Evolutionary conservation across 35 echinoderm and acorn worm species (phyloP), one percentile per base, ranked within the genome.

Genomic region (Ophiothrix spiculata): DNA sequence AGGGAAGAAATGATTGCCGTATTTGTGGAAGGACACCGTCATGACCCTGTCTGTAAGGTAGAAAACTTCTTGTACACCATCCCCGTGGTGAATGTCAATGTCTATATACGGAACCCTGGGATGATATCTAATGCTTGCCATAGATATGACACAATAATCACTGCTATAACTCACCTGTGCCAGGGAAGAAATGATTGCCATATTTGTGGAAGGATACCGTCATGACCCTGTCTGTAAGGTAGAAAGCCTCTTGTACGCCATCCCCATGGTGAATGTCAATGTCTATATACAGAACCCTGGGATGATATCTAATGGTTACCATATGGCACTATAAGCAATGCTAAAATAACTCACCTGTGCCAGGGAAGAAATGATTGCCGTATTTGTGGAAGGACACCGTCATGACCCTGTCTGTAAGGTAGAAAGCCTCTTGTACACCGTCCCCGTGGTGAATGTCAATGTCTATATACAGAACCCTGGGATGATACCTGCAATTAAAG

Each of bases 131-230:
- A 32, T 29, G n/a, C n/a, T n/a, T n/a, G 29, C 8, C 29, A 85
- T 54, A 31, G 36, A 75, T 74, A 35, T 35, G 10, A n/a, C n/a
- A n/a, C n/a, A n/a, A n/a, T n/a, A n/a, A n/a, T n/a, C n/a, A n/a
- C n/a, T n/a, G n/a, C n/a, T n/a, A n/a, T n/a, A 1, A 17, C 90
- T 81, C 42, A 99, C 96, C 96, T 89, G 96, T 99, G n/a, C 96
- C 96, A 33, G 96, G 96, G 86, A 99, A 99, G 92, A 99, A 99
- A 39, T 99, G 96, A 39, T 99, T 99, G 41, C 96, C 96, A 92
- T 99, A 99, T 79, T 99, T 99, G 64, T 99, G 96, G 84, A 99
- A 99, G 45, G 96, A 99, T 25, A 99, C 96, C 10, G 96, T 99
- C 96, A 99, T 99, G 40, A 99, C 96, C 74, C 96, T 75, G 80